phyloP scores from a whole-genome alignment of 2,113 vertebrate genomes.

The Halichoerus grypus region DNA sequence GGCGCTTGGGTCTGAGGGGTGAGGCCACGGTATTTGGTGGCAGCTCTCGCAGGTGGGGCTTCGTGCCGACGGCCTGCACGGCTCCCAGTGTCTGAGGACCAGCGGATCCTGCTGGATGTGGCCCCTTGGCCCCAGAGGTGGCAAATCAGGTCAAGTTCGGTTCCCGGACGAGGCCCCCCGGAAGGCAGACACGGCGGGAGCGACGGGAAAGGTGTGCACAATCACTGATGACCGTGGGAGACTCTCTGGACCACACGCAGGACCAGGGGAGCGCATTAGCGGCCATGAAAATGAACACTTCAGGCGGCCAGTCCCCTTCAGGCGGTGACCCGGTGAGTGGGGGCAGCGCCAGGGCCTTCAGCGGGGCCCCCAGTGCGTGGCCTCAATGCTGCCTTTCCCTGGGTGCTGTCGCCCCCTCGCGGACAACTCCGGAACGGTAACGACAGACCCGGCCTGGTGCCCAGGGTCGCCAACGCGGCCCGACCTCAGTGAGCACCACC shows the following conservation, averaged over 20 bases:
- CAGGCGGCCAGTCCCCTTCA: not conserved
- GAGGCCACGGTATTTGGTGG: accelerated
- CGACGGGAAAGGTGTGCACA: accelerated
- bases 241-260: not conserved
- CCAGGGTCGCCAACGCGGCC: accelerated
- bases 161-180: not conserved
- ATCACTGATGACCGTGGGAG: too few species aligned
- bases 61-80: accelerated
- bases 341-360: too few species aligned
- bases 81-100: accelerated
- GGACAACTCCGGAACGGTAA: not conserved
- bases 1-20: accelerated
- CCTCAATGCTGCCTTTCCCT: accelerated
- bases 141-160: accelerated
- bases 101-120: not conserved
- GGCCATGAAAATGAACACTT: accelerated
- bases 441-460: accelerated
- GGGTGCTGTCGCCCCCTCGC: not conserved
- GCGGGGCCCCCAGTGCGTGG: too few species aligned
- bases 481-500: accelerated
- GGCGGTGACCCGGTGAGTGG: accelerated
- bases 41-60: accelerated
- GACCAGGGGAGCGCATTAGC: accelerated
- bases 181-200: not conserved
- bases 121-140: too few species aligned